Evolutionary conservation across 1,140 invertebrate species (phyloP).

Genomic region (Pseudomyrmex concolor): DNA sequence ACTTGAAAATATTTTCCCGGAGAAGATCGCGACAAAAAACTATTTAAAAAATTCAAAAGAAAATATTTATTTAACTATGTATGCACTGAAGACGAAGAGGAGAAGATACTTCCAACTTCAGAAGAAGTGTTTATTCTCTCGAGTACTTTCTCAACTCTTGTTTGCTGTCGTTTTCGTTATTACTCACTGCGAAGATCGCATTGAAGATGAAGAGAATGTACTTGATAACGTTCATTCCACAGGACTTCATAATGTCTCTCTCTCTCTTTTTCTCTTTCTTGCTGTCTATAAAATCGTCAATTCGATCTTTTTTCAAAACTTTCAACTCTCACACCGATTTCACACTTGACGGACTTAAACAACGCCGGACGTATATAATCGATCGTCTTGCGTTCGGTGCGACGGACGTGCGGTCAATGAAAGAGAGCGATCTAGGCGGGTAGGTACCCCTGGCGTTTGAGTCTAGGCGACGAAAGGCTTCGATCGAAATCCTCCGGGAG

Average conservation of each 20-base stretch:
- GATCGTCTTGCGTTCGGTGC: slow-evolving; percentile 19
- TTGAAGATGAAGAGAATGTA: slow-evolving; percentile 93
- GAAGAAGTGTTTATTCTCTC: neutral
- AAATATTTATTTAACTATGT: neutral
- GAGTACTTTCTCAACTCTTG: neutral
- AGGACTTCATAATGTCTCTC: slow-evolving; percentile 85
- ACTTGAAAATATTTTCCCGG: too few relatives aligned
- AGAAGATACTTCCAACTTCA: neutral
- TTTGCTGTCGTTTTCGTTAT: neutral
- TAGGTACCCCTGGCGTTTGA: slow-evolving; percentile 4
- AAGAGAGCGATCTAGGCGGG: slow-evolving; percentile 14
- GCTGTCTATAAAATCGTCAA: neutral
- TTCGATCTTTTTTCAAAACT: neutral
- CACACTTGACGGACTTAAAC: neutral
- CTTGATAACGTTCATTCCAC: slow-evolving; percentile 91
- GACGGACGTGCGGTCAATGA: slow-evolving; percentile 35
- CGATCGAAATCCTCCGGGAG: slow-evolving; percentile 54
- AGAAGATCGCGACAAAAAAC: too few relatives aligned
- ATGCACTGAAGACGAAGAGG: too few relatives aligned
- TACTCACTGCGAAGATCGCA: slow-evolving; percentile 93
- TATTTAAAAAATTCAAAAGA: neutral
- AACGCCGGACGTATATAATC: slow-evolving; percentile 12
- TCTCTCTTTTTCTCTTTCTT: slow-evolving; percentile 30
- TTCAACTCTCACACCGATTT: neutral
- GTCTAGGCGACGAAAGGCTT: slow-evolving; percentile 27